Evolutionary conservation across 2,888 invertebrate species (phyloP), one percentile per base, ranked within the genome.

Genomic region (Melieria omissa): DNA sequence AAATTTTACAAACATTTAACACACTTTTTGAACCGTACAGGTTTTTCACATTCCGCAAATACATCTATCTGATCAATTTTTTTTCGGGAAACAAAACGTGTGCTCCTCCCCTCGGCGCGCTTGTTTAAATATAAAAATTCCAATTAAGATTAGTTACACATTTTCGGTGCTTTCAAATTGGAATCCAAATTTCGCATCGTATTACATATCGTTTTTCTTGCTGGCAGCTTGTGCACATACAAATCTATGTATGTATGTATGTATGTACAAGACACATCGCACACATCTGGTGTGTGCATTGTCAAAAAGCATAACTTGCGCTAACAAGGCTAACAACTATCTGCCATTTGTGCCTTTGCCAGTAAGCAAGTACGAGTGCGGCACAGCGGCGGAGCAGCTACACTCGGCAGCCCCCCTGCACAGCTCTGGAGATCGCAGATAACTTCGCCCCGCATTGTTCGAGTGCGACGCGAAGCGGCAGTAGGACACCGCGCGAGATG

Each of bases 51-150:
- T 29, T 29, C 29, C 29, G 29, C 2, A 29, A 29, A 29, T 29
- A 29, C 29, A 29, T 29, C 29, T 29, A 29, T 29, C 29, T 29
- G 29, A 29, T 29, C 29, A 29, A 29, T 29, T 29, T 29, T 29
- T 29, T 1, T 29, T 29, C 29, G 29, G 29, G 3, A 29, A 29
- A n/a, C n/a, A 16, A 29, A 29, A 29, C 1, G 2, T 29, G 29
- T 29, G 29, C 29, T 29, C 29, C 29, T 29, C 29, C 29, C 29
- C 29, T 29, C 3, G 29, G 29, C 29, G 29, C 29, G 47, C 73
- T 81, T 80, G 80, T 80, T 80, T 80, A 80, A 80, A 80, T 79
- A 80, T 78, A 74, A 78, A 78, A 80, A 76, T 76, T 74, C 77
- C 76, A 78, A 77, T 78, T 79, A 76, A 78, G 78, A 77, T 78